Percentiles rank a stretch among this genome's conserved stretches.
phyloP scores from a whole-genome alignment of 2,797 vertebrate genomes.

The Anas bahamensis region DNA sequence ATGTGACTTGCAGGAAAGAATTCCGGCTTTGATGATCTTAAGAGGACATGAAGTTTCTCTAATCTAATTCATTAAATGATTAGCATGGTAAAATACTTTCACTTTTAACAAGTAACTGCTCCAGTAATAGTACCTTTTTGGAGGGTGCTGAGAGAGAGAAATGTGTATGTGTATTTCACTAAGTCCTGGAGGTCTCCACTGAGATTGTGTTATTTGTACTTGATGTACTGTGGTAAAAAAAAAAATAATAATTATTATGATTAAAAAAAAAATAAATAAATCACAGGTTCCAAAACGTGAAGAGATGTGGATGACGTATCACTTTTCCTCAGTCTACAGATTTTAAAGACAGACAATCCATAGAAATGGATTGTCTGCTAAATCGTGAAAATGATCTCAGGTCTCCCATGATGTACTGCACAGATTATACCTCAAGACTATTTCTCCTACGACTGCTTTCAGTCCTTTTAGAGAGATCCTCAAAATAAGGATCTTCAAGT shows the following conservation, averaged over 20 bases:
- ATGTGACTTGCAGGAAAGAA: background rate
- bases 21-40: background rate
- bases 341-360: background rate
- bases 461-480: background rate
- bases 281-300: background rate
- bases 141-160: background rate
- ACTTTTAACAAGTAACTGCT: background rate
- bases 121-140: background rate
- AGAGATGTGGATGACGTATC: background rate
- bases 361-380: background rate
- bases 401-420: background rate
- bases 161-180: background rate
- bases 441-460: background rate
- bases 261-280: background rate
- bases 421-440: background rate
- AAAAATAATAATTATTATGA: background rate
- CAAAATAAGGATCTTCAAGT: background rate
- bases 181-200: background rate
- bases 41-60: background rate
- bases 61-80: background rate
- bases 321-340: background rate
- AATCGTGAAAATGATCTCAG: background rate
- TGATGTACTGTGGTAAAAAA: background rate
- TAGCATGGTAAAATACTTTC: accelerated
- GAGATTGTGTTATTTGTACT: background rate